Percentiles rank a stretch among this genome's conserved stretches.
Evolutionary conservation across 2,888 invertebrate genomes (phyloP).

Genomic region (Balanococcus diminutus): DNA sequence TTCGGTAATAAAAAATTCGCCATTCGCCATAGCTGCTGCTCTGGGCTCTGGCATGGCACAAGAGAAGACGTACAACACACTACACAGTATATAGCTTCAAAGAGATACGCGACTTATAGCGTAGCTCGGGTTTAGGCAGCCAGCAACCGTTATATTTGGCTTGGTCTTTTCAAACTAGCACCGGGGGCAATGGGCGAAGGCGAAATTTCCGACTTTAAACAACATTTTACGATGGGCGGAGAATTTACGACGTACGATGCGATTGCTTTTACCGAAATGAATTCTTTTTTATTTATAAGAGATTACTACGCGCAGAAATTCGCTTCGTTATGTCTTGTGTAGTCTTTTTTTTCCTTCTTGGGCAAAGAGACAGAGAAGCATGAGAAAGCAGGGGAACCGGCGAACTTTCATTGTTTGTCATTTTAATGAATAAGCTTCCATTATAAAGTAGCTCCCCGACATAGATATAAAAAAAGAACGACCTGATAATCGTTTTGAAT

Average conservation of each 20-base stretch:
- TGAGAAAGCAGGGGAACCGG: background rate
- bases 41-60: no score
- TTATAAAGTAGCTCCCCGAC: conserved; percentile 6
- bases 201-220: conserved; percentile 25
- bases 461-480: background rate
- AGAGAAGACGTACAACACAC: no score
- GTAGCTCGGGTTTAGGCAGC: background rate
- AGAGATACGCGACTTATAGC: background rate
- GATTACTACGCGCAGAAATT: conserved; percentile 23
- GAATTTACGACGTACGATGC: conserved; percentile 38
- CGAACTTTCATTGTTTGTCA: background rate
- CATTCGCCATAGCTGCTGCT: background rate
- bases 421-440: conserved; percentile 30
- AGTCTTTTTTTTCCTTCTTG: background rate
- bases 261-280: conserved; percentile 44
- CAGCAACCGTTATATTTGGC: background rate
- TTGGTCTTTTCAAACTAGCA: background rate
- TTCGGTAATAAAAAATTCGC: conserved; percentile 27
- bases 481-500: background rate
- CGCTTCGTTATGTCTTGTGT: conserved; percentile 15
- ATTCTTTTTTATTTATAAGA: conserved; percentile 34
- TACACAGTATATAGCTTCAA: no score
- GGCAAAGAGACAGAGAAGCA: background rate
- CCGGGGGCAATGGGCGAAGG: no score
- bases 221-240: conserved; percentile 35